phyloP scores from a whole-genome alignment of 2,113 vertebrate species.

The Thinocorus orbignyianus region DNA sequence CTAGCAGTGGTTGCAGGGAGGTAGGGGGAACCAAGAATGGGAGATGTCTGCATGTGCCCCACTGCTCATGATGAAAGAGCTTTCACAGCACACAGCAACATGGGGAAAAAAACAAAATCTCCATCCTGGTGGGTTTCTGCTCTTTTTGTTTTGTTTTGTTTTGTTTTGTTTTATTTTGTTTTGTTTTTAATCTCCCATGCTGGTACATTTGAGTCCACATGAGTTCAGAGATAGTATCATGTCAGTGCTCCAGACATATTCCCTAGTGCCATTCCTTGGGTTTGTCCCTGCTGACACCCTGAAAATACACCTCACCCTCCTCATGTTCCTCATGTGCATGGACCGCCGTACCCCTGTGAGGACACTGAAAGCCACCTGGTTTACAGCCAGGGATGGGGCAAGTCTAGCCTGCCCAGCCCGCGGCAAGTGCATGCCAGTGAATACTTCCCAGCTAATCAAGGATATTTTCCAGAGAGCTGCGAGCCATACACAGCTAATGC shows the following conservation, averaged over 20 bases:
- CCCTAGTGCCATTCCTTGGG: not conserved
- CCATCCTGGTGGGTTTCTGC: not conserved
- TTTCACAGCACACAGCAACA: not conserved
- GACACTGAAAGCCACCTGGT: not conserved
- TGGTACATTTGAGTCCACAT: not conserved
- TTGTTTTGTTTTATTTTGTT: not conserved
- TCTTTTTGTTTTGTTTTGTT: not conserved
- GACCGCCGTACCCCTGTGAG: fast-evolving
- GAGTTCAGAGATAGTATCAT: not conserved
- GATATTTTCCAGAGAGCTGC: not conserved
- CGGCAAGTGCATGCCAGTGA: not conserved
- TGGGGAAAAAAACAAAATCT: not conserved
- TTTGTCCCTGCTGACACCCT: not conserved
- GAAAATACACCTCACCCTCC: not conserved
- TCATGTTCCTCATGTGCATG: not conserved
- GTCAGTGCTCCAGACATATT: not conserved
- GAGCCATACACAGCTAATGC: not conserved
- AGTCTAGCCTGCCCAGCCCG: not conserved
- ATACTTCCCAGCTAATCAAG: not conserved
- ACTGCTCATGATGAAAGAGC: not conserved
- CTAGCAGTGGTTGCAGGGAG: not conserved
- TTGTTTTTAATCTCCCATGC: not conserved
- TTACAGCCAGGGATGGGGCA: not conserved
- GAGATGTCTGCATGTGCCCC: not conserved
- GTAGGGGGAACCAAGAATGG: not conserved